phyloP scores from a whole-genome alignment of 2,888 invertebrate genomes.

The Chrysolina haemoptera region DNA sequence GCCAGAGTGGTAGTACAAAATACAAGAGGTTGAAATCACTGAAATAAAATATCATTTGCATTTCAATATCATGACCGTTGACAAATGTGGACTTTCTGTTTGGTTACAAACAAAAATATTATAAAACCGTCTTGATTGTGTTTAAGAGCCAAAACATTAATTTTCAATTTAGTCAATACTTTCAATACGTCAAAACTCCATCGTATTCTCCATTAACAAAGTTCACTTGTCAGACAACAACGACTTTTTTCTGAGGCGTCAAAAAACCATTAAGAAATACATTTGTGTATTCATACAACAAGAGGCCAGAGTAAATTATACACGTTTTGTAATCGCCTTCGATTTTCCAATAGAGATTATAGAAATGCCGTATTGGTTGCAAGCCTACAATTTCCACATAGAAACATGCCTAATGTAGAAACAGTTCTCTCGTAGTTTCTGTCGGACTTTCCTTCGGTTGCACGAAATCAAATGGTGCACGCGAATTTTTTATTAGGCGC shows the following conservation, averaged over 20 bases:
- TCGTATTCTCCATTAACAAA: no score
- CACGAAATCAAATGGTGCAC: constrained; percentile 39
- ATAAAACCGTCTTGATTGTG: no score
- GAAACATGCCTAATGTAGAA: constrained; percentile 38
- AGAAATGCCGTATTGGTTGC: constrained; percentile 42
- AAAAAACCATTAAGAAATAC: constrained; percentile 20
- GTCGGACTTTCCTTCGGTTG: constrained; percentile 34
- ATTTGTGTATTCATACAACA: constrained; percentile 36
- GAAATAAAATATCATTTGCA: no score
- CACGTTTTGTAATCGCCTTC: constrained; percentile 41
- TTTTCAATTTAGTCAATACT: neutral
- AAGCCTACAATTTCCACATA: constrained; percentile 33
- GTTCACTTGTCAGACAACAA: constrained; percentile 1
- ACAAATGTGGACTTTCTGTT: no score
- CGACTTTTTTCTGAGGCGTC: constrained; percentile 11
- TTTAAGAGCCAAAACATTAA: neutral
- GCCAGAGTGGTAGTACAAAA: no score
- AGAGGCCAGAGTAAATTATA: constrained; percentile 44
- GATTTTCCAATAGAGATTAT: constrained; percentile 48
- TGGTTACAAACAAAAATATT: no score
- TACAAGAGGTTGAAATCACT: no score
- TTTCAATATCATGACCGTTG: no score
- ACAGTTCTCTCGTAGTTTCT: constrained; percentile 34
- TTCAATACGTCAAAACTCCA: neutral
- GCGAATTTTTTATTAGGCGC: constrained; percentile 42